Evolutionary conservation across 2,888 invertebrate species (phyloP), one percentile per base, ranked within the genome.

Genomic region (Tiliacea citrago): DNA sequence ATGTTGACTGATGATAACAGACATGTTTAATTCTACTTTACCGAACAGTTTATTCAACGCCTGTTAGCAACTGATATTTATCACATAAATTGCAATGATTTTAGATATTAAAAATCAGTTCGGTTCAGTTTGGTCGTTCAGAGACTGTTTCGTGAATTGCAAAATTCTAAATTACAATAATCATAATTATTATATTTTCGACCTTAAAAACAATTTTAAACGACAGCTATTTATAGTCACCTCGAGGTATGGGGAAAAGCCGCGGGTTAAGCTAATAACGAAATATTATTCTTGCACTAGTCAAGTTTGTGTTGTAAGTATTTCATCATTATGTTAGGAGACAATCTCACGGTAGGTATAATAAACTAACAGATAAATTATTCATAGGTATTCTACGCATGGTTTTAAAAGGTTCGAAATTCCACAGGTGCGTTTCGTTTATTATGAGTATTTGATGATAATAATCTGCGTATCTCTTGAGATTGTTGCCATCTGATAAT

Each of bases 381-480:
- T 18, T 55, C 55, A 2, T 51, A 62, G 16, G 55, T 51, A 39
- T 45, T 35, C 29, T 21, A 35, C 42, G 42, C 24, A 62, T 62
- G 13, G 18, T 45, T 68, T 79, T 55, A 57, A 71, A 49, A 18
- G 4, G 51, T 35, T n/a, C 12, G 1, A 21, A 51, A 62, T 79
- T 72, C 57, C 49, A 51, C 13, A 57, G 45, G 72, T 57, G 57
- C n/a, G 21, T 18, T 21, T 79, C 53, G 42, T 29, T 42, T 18
- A 76, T 57, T 62, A 79, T 79, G 29, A 29, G 35, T 45, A 62
- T 72, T 76, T 63, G 16, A 72, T 79, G 79, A 76, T 62, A 72
- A 51, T 42, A 35, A 77, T 72, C 72, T 49, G 21, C 29, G 21
- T 49, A 71, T 79, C 61, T 68, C 73, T 42, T 62, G 42, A 79